These are phyloP conservation scores for Equus quagga DNA, from an alignment of 2,113 vertebrate species.

Conservation along the genomic window DNA sequence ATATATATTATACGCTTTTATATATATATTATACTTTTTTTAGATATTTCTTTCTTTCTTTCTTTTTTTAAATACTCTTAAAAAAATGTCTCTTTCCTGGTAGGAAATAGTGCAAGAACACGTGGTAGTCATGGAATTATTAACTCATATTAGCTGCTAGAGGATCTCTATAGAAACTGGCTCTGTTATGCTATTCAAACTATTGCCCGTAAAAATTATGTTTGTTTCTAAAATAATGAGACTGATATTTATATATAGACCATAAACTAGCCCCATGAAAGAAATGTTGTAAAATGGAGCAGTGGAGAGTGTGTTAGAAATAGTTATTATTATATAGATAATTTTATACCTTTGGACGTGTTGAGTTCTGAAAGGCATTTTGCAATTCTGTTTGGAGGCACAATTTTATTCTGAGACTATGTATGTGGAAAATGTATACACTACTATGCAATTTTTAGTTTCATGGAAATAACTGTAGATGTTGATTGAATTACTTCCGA, in stretches of 20 bases:
- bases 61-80: not conserved
- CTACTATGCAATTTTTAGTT: not conserved
- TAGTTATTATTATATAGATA: not conserved
- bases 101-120: not conserved
- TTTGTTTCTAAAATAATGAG: not conserved
- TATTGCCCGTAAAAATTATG: not conserved
- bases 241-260: not conserved
- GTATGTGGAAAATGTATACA: not conserved
- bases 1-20: not conserved
- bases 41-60: not conserved
- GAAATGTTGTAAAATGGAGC: not conserved
- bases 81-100: not conserved
- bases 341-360: not conserved
- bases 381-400: not conserved
- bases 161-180: not conserved
- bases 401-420: not conserved
- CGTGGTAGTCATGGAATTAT: not conserved
- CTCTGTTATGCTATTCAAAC: not conserved
- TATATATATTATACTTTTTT: not conserved
- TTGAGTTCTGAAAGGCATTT: not conserved
- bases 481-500: not conserved
- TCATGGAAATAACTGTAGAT: not conserved
- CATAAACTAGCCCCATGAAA: not conserved
- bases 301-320: not conserved
- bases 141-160: not conserved